phyloP scores from a whole-genome alignment of 2,888 invertebrate genomes.

The Calameuta filiformis region DNA sequence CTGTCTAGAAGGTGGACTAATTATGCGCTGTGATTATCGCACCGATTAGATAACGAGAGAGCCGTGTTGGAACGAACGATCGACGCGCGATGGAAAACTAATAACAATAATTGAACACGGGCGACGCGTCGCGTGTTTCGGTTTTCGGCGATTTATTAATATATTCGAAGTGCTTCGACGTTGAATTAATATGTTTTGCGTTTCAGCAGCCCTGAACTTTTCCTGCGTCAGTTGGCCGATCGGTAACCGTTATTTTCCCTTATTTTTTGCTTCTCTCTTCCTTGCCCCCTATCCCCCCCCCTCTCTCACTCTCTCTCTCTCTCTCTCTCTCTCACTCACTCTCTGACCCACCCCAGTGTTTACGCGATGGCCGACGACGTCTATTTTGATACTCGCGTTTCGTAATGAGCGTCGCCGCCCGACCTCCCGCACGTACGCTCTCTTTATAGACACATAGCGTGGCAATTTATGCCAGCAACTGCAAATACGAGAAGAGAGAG shows the following conservation, averaged over 20 bases:
- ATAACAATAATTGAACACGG: too few relatives aligned
- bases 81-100: too few relatives aligned
- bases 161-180: background rate
- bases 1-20: background rate
- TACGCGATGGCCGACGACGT: background rate
- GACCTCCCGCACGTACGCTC: slow-evolving; percentile 6
- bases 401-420: slow-evolving; percentile 1
- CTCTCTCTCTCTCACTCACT: background rate
- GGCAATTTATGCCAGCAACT: background rate
- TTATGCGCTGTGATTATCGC: background rate
- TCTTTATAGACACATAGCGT: background rate
- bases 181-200: background rate
- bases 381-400: slow-evolving; percentile 6
- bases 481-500: background rate
- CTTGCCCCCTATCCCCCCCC: background rate
- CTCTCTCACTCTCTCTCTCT: background rate
- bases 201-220: background rate
- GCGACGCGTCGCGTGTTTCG: too few relatives aligned
- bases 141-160: too few relatives aligned
- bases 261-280: background rate
- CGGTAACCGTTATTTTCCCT: background rate
- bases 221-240: background rate
- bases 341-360: background rate
- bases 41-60: background rate
- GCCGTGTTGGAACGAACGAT: too few relatives aligned